A percentile compares a stretch with the other conserved stretches of the same genome.
Evolutionary conservation across 2,888 invertebrate genomes (phyloP).

Genomic region (Cremastobaeus sp.): DNA sequence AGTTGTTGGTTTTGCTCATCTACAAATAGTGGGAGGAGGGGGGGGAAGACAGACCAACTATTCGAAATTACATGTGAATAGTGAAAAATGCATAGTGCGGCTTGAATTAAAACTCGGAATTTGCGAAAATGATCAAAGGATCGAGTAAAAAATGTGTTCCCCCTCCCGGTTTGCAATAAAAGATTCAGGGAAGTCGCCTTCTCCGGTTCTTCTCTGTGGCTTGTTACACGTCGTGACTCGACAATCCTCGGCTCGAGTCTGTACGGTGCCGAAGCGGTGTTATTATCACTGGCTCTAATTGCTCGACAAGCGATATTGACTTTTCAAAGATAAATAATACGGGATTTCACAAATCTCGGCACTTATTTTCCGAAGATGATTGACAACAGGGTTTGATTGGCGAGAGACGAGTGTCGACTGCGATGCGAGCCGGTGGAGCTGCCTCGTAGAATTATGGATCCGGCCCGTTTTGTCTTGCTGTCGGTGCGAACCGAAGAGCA

Average conservation of each 20-base stretch:
- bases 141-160: no score
- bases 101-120: no score
- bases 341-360: constrained; percentile 41
- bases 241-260: constrained; percentile 64
- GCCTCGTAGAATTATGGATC: constrained; percentile 3
- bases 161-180: no score
- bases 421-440: constrained; percentile 18
- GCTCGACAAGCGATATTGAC: constrained; percentile 63
- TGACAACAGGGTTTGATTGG: constrained; percentile 38
- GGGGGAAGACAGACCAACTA: no score
- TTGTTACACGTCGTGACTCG: constrained; percentile 77
- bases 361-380: constrained; percentile 44
- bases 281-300: constrained; percentile 66
- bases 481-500: constrained; percentile 5
- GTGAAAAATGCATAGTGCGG: no score
- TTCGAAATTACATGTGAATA: no score
- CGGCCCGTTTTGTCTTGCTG: constrained; percentile 11
- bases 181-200: no score
- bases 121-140: no score
- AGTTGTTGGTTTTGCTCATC: no score
- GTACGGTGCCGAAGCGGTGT: constrained; percentile 12
- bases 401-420: constrained; percentile 20
- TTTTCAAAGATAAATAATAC: constrained; percentile 42
- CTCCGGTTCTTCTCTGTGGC: no score
- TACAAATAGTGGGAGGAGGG: no score